Conservation (phyloP, 2,797 vertebrate genomes). For the Chaetophractus vellerosus region DNA sequence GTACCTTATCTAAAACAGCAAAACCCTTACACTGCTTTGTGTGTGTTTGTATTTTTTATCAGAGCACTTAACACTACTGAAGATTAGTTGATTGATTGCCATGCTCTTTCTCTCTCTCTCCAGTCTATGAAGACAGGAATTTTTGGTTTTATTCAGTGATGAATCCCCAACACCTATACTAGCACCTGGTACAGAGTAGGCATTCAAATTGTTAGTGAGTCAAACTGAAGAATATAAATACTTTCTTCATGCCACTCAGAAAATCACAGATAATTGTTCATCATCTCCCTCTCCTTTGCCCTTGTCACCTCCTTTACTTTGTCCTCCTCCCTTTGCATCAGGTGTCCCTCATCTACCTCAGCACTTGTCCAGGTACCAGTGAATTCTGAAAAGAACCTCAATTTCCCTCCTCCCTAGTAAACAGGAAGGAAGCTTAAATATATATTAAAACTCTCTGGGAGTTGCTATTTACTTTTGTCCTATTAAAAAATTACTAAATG, state of each 20-base stretch:
- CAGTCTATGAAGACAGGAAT: neutral
- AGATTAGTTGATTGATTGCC: neutral
- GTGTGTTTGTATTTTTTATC: neutral
- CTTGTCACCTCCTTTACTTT: neutral
- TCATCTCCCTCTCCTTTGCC: neutral
- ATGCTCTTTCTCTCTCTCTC: too few species aligned
- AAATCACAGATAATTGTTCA: neutral
- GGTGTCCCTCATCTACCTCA: neutral
- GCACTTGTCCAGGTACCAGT: neutral
- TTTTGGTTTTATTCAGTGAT: neutral
- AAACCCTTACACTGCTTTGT: neutral
- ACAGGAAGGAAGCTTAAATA: neutral
- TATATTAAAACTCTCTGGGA: neutral
- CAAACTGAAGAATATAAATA: neutral
- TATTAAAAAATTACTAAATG: conserved; percentile 40
- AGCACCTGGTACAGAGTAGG: neutral
- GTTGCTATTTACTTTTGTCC: neutral
- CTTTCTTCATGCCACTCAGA: neutral
- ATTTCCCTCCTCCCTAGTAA: neutral
- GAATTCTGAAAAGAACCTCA: conserved; percentile 27
- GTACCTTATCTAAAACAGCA: neutral
- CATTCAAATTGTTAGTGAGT: neutral
- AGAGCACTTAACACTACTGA: neutral
- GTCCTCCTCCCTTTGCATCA: neutral
- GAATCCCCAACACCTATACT: neutral